A percentile compares a stretch with the other conserved stretches of the same genome.
Conservation (phyloP, 2,113 vertebrate species). For the Petroica traversi region DNA sequence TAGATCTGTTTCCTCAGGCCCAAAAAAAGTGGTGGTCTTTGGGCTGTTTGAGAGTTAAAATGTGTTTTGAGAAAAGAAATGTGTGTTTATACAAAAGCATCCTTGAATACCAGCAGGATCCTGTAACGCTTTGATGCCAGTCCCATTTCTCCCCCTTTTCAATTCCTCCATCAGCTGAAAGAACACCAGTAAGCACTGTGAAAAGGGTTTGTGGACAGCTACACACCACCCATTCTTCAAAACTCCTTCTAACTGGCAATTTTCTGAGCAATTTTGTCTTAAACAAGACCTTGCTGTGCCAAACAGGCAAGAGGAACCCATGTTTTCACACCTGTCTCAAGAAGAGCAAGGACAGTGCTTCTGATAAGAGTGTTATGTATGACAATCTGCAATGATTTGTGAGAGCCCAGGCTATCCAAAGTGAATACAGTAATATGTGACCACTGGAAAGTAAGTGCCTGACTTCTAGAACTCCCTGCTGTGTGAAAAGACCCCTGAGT, state of each 20-base stretch:
- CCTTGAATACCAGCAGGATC: not conserved
- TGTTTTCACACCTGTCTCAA: not conserved
- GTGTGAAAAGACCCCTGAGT: not conserved
- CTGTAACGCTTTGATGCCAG: not conserved
- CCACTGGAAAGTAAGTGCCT: not conserved
- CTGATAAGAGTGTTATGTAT: not conserved
- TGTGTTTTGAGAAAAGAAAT: not conserved
- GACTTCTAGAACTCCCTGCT: not conserved
- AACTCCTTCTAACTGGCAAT: not conserved
- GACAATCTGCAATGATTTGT: not conserved
- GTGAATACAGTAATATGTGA: not conserved
- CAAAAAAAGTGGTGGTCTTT: not conserved
- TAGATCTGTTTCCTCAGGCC: not conserved
- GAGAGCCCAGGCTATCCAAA: not conserved
- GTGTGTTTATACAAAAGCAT: not conserved
- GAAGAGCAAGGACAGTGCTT: not conserved
- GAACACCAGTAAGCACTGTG: not conserved
- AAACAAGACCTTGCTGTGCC: not conserved
- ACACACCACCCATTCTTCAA: accelerated
- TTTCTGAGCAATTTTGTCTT: not conserved
- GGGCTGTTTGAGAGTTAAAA: not conserved
- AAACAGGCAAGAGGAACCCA: not conserved
- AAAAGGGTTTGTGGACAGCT: not conserved
- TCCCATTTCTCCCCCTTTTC: not conserved
- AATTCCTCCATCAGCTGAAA: not conserved